Conservation (phyloP, 2,888 invertebrate species). For the Cybosia mesomella region DNA sequence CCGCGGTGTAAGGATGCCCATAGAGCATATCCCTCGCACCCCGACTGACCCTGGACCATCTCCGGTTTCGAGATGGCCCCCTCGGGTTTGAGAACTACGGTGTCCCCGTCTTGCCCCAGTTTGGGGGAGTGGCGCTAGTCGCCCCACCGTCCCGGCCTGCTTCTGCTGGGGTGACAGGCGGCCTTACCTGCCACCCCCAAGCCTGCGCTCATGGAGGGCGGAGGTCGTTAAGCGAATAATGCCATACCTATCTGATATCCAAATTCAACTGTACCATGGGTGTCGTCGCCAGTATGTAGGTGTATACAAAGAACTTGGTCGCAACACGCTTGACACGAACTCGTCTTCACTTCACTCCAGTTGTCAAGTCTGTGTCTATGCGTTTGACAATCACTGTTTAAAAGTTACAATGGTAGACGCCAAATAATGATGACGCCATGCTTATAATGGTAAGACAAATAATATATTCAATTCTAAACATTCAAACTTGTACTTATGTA, state of each 20-base stretch:
- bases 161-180: too few relatives aligned
- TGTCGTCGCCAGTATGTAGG: neutral
- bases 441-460: slow-evolving; percentile 11
- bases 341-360: slow-evolving; percentile 44
- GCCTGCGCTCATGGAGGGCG: too few relatives aligned
- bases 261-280: neutral
- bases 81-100: too few relatives aligned
- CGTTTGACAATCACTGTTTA: slow-evolving; percentile 59
- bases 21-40: too few relatives aligned
- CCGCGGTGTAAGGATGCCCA: too few relatives aligned
- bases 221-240: too few relatives aligned
- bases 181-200: too few relatives aligned
- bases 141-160: too few relatives aligned
- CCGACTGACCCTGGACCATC: too few relatives aligned
- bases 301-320: slow-evolving; percentile 8
- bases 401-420: slow-evolving; percentile 47
- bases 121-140: too few relatives aligned
- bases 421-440: slow-evolving; percentile 40
- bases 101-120: too few relatives aligned
- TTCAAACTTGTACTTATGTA: neutral
- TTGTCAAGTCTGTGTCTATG: slow-evolving; percentile 62
- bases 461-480: neutral
- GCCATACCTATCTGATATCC: neutral
- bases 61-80: too few relatives aligned
- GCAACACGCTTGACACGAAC: slow-evolving; percentile 34